Evolutionary conservation across 2,888 invertebrate genomes (phyloP), one percentile per base, ranked within the genome.

Genomic region (Cryptocephalus moraei): DNA sequence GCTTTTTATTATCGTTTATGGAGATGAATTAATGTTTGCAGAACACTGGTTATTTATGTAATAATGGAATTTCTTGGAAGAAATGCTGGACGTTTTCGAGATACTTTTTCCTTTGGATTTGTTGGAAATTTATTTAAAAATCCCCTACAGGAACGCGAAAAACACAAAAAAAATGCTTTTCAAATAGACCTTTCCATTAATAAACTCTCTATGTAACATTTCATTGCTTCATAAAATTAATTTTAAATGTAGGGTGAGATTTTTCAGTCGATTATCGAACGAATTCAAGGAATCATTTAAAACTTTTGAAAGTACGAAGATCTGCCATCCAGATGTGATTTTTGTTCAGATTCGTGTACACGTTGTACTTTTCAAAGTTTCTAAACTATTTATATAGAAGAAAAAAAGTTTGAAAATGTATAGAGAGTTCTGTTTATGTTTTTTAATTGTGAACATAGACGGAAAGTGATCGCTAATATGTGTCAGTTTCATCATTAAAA

Each of bases 261-360:
- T 22, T 22, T 42, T 42, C 42, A 14, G 14, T 42, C 22, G 14
- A 41, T 13, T 13, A 13, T n/a, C 22, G 10, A 13, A 36, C 36
- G 36, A 36, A 36, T 11, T 12, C 36, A 36, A 11, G n/a, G 36
- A 36, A 36, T 11, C 36, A 4, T n/a, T 36, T 46, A 41, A 51
- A 62, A 62, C 60, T 62, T 62, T 62, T 53, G 56, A 62, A 62
- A 62, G 62, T 62, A 62, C 62, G 61, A 61, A 60, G 48, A 55
- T 53, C 58, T 62, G 60, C 62, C 63, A 63, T 63, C 62, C 62
- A 62, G 49, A 53, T 48, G 50, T 45, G 45, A 51, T 52, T 49
- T 48, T 52, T 2, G 50, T 48, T 47, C 38, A 12, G 46, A 36
- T 55, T 45, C 46, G 46, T 55, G 52, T 59, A 50, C 51, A 48